Evolutionary conservation across 2,113 vertebrate genomes (phyloP).

Genomic region (Fukomys damarensis): DNA sequence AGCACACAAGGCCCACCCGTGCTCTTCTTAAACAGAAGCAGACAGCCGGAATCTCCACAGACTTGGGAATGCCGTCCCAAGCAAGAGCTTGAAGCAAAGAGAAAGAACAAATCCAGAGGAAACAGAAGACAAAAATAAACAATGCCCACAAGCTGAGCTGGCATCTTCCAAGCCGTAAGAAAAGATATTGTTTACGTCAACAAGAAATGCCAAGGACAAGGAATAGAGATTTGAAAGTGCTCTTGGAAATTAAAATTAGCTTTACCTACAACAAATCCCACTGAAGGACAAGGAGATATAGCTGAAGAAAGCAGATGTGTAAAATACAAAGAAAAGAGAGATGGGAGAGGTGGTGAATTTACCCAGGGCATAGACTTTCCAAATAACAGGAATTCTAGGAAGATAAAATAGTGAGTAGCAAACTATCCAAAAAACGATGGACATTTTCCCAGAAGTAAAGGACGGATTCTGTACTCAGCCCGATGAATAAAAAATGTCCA

Average conservation of each 20-base stretch:
- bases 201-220: not conserved
- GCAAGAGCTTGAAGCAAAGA: not conserved
- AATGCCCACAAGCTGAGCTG: not conserved
- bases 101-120: not conserved
- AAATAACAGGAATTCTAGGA: conserved; percentile 25
- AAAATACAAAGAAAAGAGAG: not conserved
- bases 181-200: not conserved
- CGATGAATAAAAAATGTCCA: not conserved
- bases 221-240: not conserved
- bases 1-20: not conserved
- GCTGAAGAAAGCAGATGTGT: not conserved
- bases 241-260: conserved; percentile 37
- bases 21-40: not conserved
- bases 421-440: conserved; percentile 8
- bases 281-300: not conserved
- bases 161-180: not conserved
- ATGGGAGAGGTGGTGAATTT: not conserved
- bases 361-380: not conserved
- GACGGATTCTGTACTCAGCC: not conserved
- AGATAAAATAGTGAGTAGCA: conserved; percentile 3
- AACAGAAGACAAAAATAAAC: conserved; percentile 40
- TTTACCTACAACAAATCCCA: conserved; percentile 3
- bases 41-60: not conserved
- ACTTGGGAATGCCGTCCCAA: not conserved
- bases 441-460: conserved; percentile 19